These are phyloP conservation scores for Willisornis vidua DNA, from an alignment of 2,113 vertebrate species.

Conservation along the genomic window DNA sequence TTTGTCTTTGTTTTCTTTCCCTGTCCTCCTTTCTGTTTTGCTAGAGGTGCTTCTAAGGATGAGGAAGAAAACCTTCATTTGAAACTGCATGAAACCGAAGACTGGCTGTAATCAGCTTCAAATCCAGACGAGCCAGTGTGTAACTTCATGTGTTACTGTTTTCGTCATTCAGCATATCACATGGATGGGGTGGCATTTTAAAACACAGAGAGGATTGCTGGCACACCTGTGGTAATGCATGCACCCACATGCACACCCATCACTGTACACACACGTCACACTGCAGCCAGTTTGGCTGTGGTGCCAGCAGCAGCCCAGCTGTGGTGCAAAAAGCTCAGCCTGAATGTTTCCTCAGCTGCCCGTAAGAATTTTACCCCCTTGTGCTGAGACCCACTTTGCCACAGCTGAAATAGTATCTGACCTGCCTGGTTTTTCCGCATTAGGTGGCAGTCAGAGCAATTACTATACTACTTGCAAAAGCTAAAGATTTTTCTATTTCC, in stretches of 20 bases:
- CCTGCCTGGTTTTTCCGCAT: background rate
- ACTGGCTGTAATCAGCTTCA: slow-evolving; percentile 30
- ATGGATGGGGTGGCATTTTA: background rate
- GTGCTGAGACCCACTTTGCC: accelerated
- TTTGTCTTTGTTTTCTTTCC: background rate
- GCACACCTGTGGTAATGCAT: background rate
- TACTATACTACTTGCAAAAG: background rate
- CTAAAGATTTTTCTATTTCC: background rate
- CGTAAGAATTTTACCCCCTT: background rate
- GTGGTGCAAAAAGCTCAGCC: background rate
- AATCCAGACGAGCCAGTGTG: background rate
- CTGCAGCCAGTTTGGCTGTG: background rate
- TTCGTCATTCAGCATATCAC: accelerated
- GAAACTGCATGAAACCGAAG: background rate
- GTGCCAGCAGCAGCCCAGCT: background rate
- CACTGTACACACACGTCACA: accelerated
- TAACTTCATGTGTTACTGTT: background rate
- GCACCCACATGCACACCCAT: background rate
- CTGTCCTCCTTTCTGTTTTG: background rate
- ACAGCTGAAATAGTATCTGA: background rate
- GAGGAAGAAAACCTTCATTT: background rate
- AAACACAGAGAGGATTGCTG: accelerated
- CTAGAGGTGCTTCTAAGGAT: background rate
- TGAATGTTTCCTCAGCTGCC: background rate
- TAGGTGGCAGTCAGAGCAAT: background rate